These are phyloP conservation scores for Creontiades dilutus DNA, from an alignment of 2,888 invertebrate genomes.

Conservation along the genomic window DNA sequence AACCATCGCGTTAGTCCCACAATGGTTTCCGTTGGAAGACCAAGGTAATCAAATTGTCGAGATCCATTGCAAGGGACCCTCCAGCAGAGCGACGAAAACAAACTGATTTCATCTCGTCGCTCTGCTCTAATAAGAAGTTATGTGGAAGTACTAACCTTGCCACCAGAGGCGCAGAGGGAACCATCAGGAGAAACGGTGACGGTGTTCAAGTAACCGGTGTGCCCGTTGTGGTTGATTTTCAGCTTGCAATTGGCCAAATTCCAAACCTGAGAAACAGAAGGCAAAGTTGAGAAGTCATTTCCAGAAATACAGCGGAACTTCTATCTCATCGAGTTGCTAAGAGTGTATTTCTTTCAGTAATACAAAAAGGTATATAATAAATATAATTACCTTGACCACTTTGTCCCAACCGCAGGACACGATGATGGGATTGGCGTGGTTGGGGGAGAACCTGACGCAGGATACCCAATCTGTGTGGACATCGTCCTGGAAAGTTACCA, in stretches of 20 bases:
- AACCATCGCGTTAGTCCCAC: too few relatives aligned
- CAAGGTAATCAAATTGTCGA: too few relatives aligned
- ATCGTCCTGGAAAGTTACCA: constrained; percentile 83
- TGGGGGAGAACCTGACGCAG: constrained; percentile 98
- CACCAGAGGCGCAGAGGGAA: constrained; percentile 99
- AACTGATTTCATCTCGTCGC: too few relatives aligned
- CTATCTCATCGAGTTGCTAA: too few relatives aligned
- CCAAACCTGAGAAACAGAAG: constrained; percentile 86
- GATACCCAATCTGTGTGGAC: constrained; percentile 99
- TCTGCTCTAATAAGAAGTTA: too few relatives aligned
- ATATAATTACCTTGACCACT: constrained; percentile 88
- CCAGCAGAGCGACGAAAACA: too few relatives aligned
- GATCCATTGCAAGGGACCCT: too few relatives aligned
- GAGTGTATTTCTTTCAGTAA: too few relatives aligned
- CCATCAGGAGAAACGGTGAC: constrained; percentile 99
- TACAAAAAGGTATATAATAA: constrained; percentile 75
- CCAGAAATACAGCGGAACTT: too few relatives aligned
- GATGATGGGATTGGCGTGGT: constrained; percentile 98
- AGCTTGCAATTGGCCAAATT: constrained; percentile 98
- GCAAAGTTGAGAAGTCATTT: not conserved
- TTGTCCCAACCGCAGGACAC: constrained; percentile 99
- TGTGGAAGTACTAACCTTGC: constrained; percentile 84
- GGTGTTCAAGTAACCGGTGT: constrained; percentile 97
- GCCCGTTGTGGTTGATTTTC: constrained; percentile 98
- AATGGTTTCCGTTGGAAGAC: too few relatives aligned